These are phyloP conservation scores for Ostrea edulis DNA, from an alignment of 1,140 invertebrate genomes.

Conservation along the genomic window DNA sequence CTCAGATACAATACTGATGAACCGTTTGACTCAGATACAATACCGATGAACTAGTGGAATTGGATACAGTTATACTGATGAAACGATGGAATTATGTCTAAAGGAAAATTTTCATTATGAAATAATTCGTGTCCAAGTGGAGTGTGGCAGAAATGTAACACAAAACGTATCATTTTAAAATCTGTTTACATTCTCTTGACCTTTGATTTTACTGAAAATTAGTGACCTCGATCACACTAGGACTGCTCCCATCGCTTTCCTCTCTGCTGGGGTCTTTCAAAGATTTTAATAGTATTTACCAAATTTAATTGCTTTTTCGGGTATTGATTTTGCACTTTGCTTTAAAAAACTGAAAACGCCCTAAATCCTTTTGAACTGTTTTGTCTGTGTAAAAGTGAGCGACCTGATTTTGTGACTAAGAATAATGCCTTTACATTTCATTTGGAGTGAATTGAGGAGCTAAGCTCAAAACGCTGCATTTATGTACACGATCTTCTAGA, in stretches of 20 bases:
- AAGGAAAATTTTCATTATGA: too few relatives aligned
- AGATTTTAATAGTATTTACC: background rate
- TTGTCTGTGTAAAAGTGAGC: background rate
- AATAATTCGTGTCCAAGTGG: background rate
- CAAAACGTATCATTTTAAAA: background rate
- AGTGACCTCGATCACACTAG: background rate
- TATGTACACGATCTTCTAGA: too few relatives aligned
- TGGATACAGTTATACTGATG: too few relatives aligned
- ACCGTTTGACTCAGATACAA: too few relatives aligned
- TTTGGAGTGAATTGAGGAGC: too few relatives aligned
- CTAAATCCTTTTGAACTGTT: background rate
- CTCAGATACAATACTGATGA: too few relatives aligned
- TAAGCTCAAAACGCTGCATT: too few relatives aligned
- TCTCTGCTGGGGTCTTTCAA: background rate
- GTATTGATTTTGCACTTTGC: background rate
- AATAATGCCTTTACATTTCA: too few relatives aligned
- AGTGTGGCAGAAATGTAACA: too few relatives aligned
- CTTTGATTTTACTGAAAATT: too few relatives aligned
- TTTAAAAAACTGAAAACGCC: slow-evolving; percentile 1
- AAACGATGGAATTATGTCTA: too few relatives aligned
- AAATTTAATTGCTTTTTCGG: background rate
- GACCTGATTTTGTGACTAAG: background rate
- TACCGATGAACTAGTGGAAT: too few relatives aligned
- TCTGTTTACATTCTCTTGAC: background rate
- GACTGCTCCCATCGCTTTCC: background rate